Percentiles rank a stretch among this genome's conserved stretches.
Conservation (phyloP, 2,888 invertebrate species). For the Bursaphelenchus okinawaensis region DNA sequence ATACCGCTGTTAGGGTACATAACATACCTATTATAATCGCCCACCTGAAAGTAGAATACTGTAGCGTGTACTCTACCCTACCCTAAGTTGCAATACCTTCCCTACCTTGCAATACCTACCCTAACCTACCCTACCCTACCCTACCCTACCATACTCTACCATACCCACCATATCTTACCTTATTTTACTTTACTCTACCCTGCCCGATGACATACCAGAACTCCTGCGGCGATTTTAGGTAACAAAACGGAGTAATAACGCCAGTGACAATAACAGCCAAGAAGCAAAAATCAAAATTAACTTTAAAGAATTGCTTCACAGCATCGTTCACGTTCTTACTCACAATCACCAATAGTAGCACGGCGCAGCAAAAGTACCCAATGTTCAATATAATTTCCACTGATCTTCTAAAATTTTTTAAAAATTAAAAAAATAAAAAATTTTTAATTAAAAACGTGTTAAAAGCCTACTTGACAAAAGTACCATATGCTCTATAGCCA, state of each 20-base stretch:
- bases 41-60: too few species aligned
- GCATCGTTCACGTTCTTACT: neutral
- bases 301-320: neutral
- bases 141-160: too few species aligned
- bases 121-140: too few species aligned
- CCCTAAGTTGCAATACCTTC: too few species aligned
- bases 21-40: conserved; percentile 1
- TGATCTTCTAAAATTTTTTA: neutral
- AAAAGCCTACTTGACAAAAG: neutral
- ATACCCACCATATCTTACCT: too few species aligned
- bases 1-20: neutral
- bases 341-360: neutral
- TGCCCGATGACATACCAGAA: neutral
- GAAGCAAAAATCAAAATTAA: neutral
- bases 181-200: too few species aligned
- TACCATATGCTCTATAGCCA: neutral
- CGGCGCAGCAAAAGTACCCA: neutral
- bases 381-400: neutral
- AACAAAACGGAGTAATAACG: neutral
- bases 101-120: too few species aligned
- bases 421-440: neutral
- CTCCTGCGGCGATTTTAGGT: neutral
- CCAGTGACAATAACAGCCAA: neutral
- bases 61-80: too few species aligned
- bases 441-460: neutral